These are phyloP conservation scores for Lycocerus yunnanus DNA, from an alignment of 2,888 invertebrate genomes.

Conservation along the genomic window DNA sequence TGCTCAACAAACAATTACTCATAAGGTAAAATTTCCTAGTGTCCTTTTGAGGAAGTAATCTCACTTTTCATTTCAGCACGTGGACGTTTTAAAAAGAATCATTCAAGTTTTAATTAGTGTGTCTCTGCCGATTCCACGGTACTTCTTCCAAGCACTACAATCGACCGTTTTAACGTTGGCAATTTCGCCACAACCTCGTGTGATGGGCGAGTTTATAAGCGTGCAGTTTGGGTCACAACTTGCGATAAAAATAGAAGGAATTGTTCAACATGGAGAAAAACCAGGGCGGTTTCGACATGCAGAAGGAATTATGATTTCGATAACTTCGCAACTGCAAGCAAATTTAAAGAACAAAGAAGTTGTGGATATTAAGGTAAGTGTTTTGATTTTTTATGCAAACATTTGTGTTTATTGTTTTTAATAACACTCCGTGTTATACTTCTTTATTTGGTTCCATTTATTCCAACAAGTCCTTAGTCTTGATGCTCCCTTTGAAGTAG, in stretches of 20 bases:
- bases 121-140: slow-evolving; percentile 72
- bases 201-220: slow-evolving; percentile 80
- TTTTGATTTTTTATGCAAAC: not conserved
- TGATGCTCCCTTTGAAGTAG: too few relatives aligned
- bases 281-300: slow-evolving; percentile 74
- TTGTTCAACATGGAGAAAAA: slow-evolving; percentile 74
- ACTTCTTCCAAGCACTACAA: slow-evolving; percentile 85
- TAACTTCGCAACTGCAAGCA: slow-evolving; percentile 66
- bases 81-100: slow-evolving; percentile 64
- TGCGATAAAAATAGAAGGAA: slow-evolving; percentile 92
- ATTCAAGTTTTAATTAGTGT: slow-evolving; percentile 66
- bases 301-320: slow-evolving; percentile 70
- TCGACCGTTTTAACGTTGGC: slow-evolving; percentile 81
- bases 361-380: slow-evolving; percentile 46
- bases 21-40: slow-evolving; percentile 48
- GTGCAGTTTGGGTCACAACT: slow-evolving; percentile 84
- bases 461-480: too few relatives aligned
- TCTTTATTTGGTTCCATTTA: too few relatives aligned
- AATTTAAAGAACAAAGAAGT: slow-evolving; percentile 51
- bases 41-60: not conserved
- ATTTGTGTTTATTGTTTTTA: not conserved
- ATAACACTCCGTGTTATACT: too few relatives aligned
- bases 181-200: slow-evolving; percentile 78
- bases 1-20: slow-evolving; percentile 54
- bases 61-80: slow-evolving; percentile 51